Conservation (phyloP, 2,888 invertebrate species). For the Himalopsyche tibetana region DNA sequence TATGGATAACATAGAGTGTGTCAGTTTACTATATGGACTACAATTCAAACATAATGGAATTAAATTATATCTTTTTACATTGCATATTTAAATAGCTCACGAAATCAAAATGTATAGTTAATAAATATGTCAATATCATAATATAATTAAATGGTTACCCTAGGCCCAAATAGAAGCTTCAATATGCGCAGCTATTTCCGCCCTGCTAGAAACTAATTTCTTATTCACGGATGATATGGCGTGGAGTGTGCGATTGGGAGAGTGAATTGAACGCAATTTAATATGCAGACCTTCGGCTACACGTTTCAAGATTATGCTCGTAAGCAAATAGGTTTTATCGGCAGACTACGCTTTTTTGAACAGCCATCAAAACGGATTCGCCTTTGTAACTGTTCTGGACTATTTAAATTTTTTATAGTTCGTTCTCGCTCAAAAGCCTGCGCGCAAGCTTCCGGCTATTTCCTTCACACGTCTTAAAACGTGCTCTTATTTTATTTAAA, state of each 20-base stretch:
- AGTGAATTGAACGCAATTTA: constrained; percentile 8
- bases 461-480: not conserved
- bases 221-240: constrained; percentile 45
- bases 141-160: not conserved
- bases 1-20: too few species aligned
- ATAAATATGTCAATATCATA: too few species aligned
- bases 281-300: constrained; percentile 26
- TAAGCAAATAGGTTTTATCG: constrained; percentile 29
- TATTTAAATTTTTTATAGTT: constrained; percentile 26
- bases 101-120: too few species aligned
- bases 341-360: not conserved
- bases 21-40: too few species aligned
- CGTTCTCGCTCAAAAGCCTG: not conserved
- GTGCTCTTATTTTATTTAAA: not conserved
- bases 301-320: constrained; percentile 6
- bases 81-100: too few species aligned
- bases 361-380: constrained; percentile 9
- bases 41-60: too few species aligned
- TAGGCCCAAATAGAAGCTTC: not conserved
- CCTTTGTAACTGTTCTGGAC: constrained; percentile 10
- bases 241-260: constrained; percentile 15
- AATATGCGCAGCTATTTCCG: not conserved
- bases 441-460: not conserved
- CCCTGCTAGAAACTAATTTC: constrained; percentile 27
- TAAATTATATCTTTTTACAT: too few species aligned